Percentiles rank a stretch among this genome's conserved stretches.
Conservation (phyloP, 2,888 invertebrate genomes). For the Thera britannica region DNA sequence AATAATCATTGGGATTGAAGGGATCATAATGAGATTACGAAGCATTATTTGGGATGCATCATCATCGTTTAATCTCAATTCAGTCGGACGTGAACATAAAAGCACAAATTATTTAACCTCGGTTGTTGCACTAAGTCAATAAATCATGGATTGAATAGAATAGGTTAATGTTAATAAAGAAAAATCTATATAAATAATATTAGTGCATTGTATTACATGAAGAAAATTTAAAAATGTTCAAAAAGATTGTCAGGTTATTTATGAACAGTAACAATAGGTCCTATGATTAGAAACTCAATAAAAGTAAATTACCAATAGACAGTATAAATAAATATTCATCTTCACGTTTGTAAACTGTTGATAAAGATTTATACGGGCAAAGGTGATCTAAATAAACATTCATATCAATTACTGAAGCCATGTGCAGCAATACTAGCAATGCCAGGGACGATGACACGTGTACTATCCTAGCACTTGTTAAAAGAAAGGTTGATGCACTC, state of each 20-base stretch:
- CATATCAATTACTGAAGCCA: constrained; percentile 53
- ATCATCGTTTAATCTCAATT: constrained; percentile 4
- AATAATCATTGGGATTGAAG: constrained; percentile 32
- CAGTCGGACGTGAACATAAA: background rate
- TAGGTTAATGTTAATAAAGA: too few species aligned
- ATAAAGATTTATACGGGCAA: constrained; percentile 40
- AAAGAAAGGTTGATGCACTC: constrained; percentile 47
- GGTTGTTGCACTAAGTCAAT: too few species aligned
- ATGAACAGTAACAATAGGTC: too few species aligned
- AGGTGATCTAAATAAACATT: constrained; percentile 54
- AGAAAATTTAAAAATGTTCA: too few species aligned
- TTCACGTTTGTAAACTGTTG: constrained; percentile 44
- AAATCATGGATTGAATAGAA: too few species aligned
- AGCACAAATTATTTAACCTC: background rate
- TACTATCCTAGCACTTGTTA: constrained; percentile 36
- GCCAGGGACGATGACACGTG: constrained; percentile 42
- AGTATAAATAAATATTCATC: constrained; percentile 1
- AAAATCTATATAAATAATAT: too few species aligned
- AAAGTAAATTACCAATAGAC: background rate
- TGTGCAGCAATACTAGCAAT: constrained; percentile 15
- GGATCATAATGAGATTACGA: constrained; percentile 30
- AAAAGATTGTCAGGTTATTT: too few species aligned
- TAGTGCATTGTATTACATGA: too few species aligned
- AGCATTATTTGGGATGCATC: constrained; percentile 26
- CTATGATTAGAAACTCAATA: constrained; percentile 26